Evolutionary conservation across 2,113 vertebrate genomes (phyloP), one percentile per base, ranked within the genome.

Genomic region (Nymphicus hollandicus): DNA sequence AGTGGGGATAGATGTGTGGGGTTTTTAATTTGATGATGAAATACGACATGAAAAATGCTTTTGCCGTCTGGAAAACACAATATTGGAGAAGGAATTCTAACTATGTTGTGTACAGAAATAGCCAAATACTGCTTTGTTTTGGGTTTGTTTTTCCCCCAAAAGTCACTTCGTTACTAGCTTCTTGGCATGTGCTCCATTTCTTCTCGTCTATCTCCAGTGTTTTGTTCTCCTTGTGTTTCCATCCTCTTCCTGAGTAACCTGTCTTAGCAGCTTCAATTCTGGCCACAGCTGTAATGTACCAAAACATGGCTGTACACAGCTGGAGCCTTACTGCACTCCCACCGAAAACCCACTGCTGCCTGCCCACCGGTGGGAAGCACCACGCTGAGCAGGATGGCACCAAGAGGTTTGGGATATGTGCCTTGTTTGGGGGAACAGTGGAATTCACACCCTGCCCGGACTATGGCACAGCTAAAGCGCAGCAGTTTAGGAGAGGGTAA

Each of bases 371-470:
- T 46, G 43, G 46, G 47, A 29, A 61, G 9, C n/a, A 1, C 7
- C 3, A 0, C 1, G 0, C 29, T 2, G 50, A 52, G 53, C 29
- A 13, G 28, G 37, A 31, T 0, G 0, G 43, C 37, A 3, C 33
- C 0, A 6, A 7, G 46, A 17, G 19, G 3, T 37, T 63, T 52
- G 49, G 81, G 49, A 20, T 8, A 20, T 43, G 37, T 52, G 33
- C 31, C 43, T n/a, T 11, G 12, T 27, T 35, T n/a, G 13, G 72
- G 60, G 35, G 2, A 63, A n/a, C 44, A 10, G 35, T 12, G 68
- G 7, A 4, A 76, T 74, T 63, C 70, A 56, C 65, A 63, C 37
- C 33, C 43, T 25, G 2, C 11, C 33, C 8, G 0, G 0, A 28
- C 25, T 37, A 14, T 17, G 77, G 22, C 31, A 66, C 6, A 78